phyloP scores from a whole-genome alignment of 2,113 vertebrate genomes.

The Cyanoramphus novaezelandiae region DNA sequence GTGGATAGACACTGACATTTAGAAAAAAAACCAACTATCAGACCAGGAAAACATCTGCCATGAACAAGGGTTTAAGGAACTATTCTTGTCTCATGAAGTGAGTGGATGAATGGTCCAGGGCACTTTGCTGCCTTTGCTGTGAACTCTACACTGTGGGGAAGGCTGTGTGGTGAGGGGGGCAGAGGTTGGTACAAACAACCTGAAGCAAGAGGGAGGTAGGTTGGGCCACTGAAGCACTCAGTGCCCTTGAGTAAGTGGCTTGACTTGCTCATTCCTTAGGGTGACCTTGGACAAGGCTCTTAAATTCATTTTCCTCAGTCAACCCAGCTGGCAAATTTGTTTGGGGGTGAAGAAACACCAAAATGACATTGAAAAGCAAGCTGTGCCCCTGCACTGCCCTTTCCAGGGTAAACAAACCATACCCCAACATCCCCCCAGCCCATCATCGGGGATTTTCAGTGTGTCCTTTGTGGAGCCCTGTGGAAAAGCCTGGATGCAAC shows the following conservation, averaged over 20 bases:
- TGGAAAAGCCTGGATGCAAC: slow-evolving; percentile 61
- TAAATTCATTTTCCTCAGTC: slow-evolving; percentile 64
- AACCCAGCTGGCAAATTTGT: slow-evolving; percentile 64
- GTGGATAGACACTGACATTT: slow-evolving; percentile 34
- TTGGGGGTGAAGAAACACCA: slow-evolving; percentile 39
- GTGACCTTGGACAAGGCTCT: slow-evolving; percentile 76
- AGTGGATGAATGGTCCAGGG: slow-evolving; percentile 31
- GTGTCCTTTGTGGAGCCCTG: slow-evolving; percentile 53
- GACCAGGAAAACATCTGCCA: slow-evolving; percentile 48
- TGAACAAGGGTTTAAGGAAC: slow-evolving; percentile 54
- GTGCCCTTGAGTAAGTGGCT: slow-evolving; percentile 71
- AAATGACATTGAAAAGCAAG: slow-evolving; percentile 71
- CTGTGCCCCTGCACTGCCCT: slow-evolving; percentile 60
- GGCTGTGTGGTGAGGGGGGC: slow-evolving; percentile 24
- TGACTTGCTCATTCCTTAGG: slow-evolving; percentile 62
- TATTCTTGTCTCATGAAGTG: slow-evolving; percentile 58
- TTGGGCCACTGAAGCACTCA: background rate
- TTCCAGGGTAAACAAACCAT: slow-evolving; percentile 67
- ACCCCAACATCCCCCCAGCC: slow-evolving; percentile 20
- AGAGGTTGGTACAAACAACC: slow-evolving; percentile 69
- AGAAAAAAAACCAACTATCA: background rate
- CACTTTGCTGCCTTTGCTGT: slow-evolving; percentile 39
- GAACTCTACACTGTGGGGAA: slow-evolving; percentile 69
- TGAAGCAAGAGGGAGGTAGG: slow-evolving; percentile 46
- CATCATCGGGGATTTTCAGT: background rate